Evolutionary conservation across 2,888 invertebrate genomes (phyloP), one percentile per base, ranked within the genome.

Genomic region (Mythimna impura): DNA sequence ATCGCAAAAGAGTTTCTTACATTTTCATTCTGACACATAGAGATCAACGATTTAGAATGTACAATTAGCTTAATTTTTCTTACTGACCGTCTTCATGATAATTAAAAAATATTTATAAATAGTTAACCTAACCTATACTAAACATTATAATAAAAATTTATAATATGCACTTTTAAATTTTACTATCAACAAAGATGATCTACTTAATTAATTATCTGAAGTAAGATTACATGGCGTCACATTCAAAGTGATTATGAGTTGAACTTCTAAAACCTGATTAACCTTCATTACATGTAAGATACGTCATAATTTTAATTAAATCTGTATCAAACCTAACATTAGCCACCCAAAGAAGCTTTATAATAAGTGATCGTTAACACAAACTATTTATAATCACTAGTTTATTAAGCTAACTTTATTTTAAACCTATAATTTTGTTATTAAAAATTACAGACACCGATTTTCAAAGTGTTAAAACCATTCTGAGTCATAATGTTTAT

Each of bases 401-500:
- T 82, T 73, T 82, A 79, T 82, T 81, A 78, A 76, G 67, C 75
- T 78, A 71, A 82, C 75, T 82, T 73, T 50, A 64, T 71, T 73
- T 43, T 58, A 12, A 87, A 87, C 88, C 87, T 84, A 87, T 89
- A 90, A 89, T 90, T 91, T 91, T 85, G 88, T 88, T 89, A 89
- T 90, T 90, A 89, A 90, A 89, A 88, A 87, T 86, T 86, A 87
- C 86, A 86, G 87, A 86, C 86, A 83, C 81, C 79, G 86, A 86
- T 88, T 87, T 89, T 86, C 87, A 89, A 89, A 89, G 91, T 90
- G 89, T 89, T 89, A 90, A 89, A 84, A 89, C 84, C 81, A 80
- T 84, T 87, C 75, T 76, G 81, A 74, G 75, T 81, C 77, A 78
- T 81, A 86, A 87, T 87, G 85, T 89, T 88, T 87, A 87, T 89